Base-by-base conservation (phyloP, 1,140 invertebrate genomes). In the Onthophagus taurus region DNA sequence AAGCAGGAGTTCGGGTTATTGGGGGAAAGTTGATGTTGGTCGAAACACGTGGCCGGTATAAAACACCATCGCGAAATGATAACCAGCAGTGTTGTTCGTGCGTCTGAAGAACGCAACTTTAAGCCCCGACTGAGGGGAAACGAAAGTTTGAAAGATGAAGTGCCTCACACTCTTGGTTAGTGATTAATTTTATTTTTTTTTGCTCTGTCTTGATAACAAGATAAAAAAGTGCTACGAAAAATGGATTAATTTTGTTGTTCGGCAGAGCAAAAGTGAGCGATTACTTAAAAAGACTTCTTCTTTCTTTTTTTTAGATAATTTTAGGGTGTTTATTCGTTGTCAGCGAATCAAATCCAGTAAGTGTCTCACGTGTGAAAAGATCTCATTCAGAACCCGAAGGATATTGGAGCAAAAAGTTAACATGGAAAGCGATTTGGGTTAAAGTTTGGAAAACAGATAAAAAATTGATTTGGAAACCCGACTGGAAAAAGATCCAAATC, bases 361-460 rank as follows among this genome's bases (percentile, higher is more conserved):
- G 68, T 66, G 48, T 55, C 42, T 59, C 57, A 35, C 57, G 61
- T 46, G 39, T 47, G 23, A 51, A 69, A 60, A 43, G 68, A 55
- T 51, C 53, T 49, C 47, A 43, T 42, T 58, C 61, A 43, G 71
- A 68, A 54, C 78, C 78, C 4, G 70, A 79, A 57, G 81, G 81
- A 13, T 74, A 72, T 56, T 75, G 72, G 71, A 72, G 70, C 59
- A 76, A 77, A 38, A 71, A 78, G 45, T 63, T 77, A 54, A 69
- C 75, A 2, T 78, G 75, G 75, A 76, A 78, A 59, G 76, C 77
- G 46, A 71, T 77, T 53, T 74, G 72, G 72, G 72, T 72, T 16
- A 72, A 74, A 52, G 63, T 71, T 29, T 61, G 72, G 62, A 70
- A 72, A 44, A 68, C 68, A 12, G 70, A 72, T 29, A 78, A 75